phyloP scores from a whole-genome alignment of 2,113 vertebrate species.

The Callaeas wilsoni region DNA sequence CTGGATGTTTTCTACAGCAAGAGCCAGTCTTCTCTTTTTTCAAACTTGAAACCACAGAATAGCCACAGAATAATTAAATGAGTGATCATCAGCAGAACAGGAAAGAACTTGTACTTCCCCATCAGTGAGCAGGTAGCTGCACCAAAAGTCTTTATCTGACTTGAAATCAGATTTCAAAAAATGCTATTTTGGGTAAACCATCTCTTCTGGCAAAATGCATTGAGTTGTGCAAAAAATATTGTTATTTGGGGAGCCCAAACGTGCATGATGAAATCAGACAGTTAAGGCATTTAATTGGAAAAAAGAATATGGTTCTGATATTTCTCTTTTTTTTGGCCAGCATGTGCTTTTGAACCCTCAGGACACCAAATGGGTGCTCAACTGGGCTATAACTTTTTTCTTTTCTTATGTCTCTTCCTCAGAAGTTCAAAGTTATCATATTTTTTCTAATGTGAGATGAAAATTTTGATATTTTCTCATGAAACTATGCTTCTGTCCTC shows the following conservation, averaged over 20 bases:
- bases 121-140: not conserved
- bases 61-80: not conserved
- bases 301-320: not conserved
- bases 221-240: not conserved
- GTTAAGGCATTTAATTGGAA: not conserved
- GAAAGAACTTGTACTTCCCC: not conserved
- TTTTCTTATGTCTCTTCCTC: not conserved
- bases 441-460: not conserved
- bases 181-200: not conserved
- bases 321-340: not conserved
- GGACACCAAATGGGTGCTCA: not conserved
- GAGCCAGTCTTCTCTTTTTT: rapidly evolving
- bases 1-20: not conserved
- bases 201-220: not conserved
- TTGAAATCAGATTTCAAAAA: no score
- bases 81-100: not conserved
- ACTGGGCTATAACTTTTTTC: not conserved
- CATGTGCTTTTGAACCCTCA: not conserved
- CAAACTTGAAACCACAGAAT: not conserved
- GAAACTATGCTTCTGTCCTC: not conserved
- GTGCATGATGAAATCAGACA: not conserved
- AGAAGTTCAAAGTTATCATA: not conserved
- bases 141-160: not conserved
- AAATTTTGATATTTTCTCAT: not conserved
- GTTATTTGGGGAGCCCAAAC: not conserved